Conservation (phyloP, 2,113 vertebrate genomes). For the Gnathonemus echidnorhynchus region DNA sequence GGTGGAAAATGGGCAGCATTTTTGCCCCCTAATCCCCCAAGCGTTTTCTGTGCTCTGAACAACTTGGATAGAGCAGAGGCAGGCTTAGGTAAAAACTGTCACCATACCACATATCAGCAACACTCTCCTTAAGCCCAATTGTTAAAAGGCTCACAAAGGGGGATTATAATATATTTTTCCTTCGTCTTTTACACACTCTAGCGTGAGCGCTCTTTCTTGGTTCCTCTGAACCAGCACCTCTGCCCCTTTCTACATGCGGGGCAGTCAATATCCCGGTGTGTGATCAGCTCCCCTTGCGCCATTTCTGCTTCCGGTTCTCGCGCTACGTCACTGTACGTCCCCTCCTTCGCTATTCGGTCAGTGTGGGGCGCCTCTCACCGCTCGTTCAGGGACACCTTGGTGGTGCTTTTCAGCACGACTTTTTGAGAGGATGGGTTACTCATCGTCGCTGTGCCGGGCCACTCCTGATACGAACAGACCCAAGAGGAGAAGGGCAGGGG, state of each 20-base stretch:
- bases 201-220: not conserved
- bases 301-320: conserved; percentile 26
- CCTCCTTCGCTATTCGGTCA: conserved; percentile 53
- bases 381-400: conserved; percentile 99
- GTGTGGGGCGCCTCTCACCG: conserved; percentile 85
- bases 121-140: conserved; percentile 38
- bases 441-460: conserved; percentile 63
- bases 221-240: not conserved
- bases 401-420: conserved; percentile 99
- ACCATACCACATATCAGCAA: conserved; percentile 31
- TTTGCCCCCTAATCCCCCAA: not conserved
- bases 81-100: conserved; percentile 26
- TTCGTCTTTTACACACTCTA: not conserved
- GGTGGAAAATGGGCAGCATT: not conserved
- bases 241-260: not conserved
- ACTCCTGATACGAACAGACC: conserved; percentile 24
- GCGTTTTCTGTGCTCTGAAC: conserved; percentile 1
- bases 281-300: conserved; percentile 52
- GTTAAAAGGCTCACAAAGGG: conserved; percentile 51
- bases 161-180: not conserved
- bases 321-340: conserved; percentile 43
- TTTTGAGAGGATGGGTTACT: conserved; percentile 89
- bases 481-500: not conserved
- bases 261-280: conserved; percentile 21
- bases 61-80: conserved; percentile 18